Base-by-base conservation (phyloP, 1,140 invertebrate genomes). In the Piezodorus guildinii region DNA sequence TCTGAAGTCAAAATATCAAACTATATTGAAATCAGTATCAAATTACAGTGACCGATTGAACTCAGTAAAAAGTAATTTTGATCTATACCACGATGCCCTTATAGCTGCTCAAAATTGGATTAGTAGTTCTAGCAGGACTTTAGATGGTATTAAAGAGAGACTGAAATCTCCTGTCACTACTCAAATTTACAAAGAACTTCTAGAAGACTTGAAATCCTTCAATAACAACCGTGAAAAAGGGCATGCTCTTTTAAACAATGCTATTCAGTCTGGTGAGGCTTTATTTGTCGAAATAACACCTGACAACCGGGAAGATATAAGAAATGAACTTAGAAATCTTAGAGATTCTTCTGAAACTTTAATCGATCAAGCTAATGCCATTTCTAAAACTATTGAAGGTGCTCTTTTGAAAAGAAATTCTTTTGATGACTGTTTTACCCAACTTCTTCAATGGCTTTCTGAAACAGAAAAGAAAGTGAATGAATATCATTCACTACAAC, bases 371-470 rank as follows among this genome's bases (percentile, higher is more conserved):
- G 82, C 91, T 0, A 94, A 90, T 74, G 82, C 83, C 3, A 82
- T 93, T 8, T 84, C 91, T 65, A 94, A 94, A 73, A 84, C 85
- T 68, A 84, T 94, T 44, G 91, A 94, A 77, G 87, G 83, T 21
- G 84, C 88, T 25, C 82, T 93, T 45, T 86, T 93, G 71, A 87
- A 94, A 68, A 81, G 90, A 72, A 90, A 89, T 8, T 92, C 90
- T 0, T 91, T 94, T 72, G 90, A 95, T 71, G 91, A 94, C 70
- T 93, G 88, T 66, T 88, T 88, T 68, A 82, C 82, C 60, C 88
- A 93, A 76, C 73, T 80, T 52, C 83, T 84, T 67, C 83, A 85
- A 70, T 94, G 91, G 86, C 78, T 94, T 9, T 77, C 80, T 43
- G 88, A 92, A 66, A 79, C 81, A 0, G 81, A 85, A 70, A 77